Evolutionary conservation across 2,113 vertebrate genomes (phyloP).

Genomic region (Nothobranchius kuhntae): DNA sequence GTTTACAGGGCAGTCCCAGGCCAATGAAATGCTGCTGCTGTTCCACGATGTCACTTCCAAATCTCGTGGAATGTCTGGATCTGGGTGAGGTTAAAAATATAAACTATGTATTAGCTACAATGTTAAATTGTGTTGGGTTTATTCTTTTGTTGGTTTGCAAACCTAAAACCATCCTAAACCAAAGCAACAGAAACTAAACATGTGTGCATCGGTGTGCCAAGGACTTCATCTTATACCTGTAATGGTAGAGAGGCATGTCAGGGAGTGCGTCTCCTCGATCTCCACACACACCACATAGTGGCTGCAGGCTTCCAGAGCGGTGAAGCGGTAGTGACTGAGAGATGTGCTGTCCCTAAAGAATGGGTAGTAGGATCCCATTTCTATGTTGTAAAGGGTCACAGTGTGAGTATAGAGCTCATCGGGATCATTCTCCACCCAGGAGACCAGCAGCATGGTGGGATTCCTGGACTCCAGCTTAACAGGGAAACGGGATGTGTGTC

Average conservation of each 20-base stretch:
- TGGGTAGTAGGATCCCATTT: constrained; percentile 16
- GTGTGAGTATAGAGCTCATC: neutral
- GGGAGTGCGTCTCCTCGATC: constrained; percentile 11
- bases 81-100: constrained; percentile 30
- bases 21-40: constrained; percentile 62
- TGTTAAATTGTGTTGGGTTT: too few relatives aligned
- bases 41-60: constrained; percentile 56
- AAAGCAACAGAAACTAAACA: neutral
- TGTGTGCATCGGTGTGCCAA: neutral
- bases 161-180: neutral
- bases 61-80: constrained; percentile 62
- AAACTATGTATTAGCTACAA: too few relatives aligned
- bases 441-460: constrained; percentile 49
- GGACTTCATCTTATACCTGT: constrained; percentile 58
- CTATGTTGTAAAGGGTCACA: constrained; percentile 43
- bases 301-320: constrained; percentile 62
- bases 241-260: constrained; percentile 61
- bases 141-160: too few relatives aligned
- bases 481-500: constrained; percentile 50
- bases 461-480: constrained; percentile 54
- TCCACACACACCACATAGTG: constrained; percentile 66
- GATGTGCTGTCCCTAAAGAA: neutral
- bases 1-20: constrained; percentile 65
- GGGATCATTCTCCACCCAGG: constrained; percentile 37
- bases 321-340: constrained; percentile 51